Evolutionary conservation across 2,113 vertebrate genomes (phyloP).

Genomic region (Pelecanoides urinatrix): DNA sequence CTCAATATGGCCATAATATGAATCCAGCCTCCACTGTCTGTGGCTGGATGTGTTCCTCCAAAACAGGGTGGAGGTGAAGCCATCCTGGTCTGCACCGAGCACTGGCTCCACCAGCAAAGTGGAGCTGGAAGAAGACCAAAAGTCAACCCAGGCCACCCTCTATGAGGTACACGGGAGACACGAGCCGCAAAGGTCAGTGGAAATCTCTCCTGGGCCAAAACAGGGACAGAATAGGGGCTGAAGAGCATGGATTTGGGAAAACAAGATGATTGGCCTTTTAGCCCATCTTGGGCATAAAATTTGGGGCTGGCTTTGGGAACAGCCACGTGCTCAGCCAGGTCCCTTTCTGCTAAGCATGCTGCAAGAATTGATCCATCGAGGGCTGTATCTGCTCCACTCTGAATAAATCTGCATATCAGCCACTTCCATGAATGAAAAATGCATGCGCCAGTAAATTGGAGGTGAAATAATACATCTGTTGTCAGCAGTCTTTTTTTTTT

Average conservation of each 20-base stretch:
- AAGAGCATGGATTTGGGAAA: fast-evolving
- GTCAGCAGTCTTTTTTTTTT: slow-evolving; percentile 13
- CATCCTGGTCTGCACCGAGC: fast-evolving
- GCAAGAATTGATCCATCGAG: background rate
- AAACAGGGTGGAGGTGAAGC: background rate
- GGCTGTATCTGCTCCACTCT: background rate
- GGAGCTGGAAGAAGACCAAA: background rate
- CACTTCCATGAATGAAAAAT: slow-evolving; percentile 13
- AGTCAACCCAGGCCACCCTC: background rate
- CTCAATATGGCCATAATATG: background rate
- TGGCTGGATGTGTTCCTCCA: background rate
- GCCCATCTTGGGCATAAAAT: background rate
- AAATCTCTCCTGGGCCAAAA: background rate
- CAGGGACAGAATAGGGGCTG: background rate
- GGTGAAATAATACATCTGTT: slow-evolving; percentile 10
- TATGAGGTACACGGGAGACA: background rate
- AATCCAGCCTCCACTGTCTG: background rate
- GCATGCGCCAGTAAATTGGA: background rate
- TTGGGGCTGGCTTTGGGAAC: background rate
- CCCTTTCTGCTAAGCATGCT: background rate
- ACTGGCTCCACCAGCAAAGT: background rate
- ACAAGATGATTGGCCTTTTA: background rate
- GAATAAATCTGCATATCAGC: background rate
- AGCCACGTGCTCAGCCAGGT: background rate
- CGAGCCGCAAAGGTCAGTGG: fast-evolving